These are phyloP conservation scores for Enteromius anoplus DNA, from an alignment of 2,797 vertebrate genomes.

Conservation along the genomic window DNA sequence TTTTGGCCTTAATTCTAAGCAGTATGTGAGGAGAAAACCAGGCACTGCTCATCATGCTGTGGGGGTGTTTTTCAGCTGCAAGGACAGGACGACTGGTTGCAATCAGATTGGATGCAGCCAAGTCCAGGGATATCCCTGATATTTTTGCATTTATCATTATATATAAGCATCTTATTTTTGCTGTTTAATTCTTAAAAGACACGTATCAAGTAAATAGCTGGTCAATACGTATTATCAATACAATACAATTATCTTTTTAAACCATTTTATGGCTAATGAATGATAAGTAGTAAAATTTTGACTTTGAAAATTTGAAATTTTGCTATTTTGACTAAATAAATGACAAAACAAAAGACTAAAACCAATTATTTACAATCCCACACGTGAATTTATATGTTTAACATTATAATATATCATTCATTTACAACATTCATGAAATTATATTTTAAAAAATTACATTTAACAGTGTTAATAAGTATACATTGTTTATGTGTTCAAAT, in stretches of 20 bases:
- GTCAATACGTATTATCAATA: neutral
- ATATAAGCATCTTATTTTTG: neutral
- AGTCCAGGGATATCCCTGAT: too few species aligned
- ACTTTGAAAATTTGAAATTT: too few species aligned
- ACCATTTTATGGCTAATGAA: neutral
- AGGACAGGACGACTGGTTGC: too few species aligned
- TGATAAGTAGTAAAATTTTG: neutral
- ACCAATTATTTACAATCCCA: neutral
- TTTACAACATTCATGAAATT: too few species aligned
- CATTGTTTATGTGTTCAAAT: too few species aligned
- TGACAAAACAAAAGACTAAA: neutral
- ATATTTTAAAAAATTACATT: neutral
- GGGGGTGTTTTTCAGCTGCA: too few species aligned
- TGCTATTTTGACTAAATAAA: neutral
- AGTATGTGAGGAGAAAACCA: too few species aligned
- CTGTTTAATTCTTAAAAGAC: neutral
- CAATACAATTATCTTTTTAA: neutral
- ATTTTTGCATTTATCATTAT: too few species aligned
- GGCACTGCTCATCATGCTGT: too few species aligned
- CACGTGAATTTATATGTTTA: neutral
- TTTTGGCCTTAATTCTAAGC: too few species aligned
- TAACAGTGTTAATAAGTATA: neutral
- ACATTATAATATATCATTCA: neutral
- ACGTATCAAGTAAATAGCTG: too few species aligned
- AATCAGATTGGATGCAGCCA: too few species aligned